phyloP scores from a whole-genome alignment of 2,888 invertebrate genomes.

The Pantelozetes paolii region DNA sequence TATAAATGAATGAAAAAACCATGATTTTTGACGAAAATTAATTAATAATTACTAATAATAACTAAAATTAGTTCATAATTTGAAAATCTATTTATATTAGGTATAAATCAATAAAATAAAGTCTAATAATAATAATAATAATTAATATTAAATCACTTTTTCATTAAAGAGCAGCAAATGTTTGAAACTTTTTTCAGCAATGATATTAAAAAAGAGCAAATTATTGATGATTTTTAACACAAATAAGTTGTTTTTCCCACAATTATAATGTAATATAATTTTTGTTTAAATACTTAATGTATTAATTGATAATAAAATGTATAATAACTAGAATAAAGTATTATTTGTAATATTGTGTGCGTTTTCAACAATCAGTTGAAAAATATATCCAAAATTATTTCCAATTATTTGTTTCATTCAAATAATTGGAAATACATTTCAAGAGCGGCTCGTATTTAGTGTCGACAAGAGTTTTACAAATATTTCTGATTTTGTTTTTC shows the following conservation, averaged over 20 bases:
- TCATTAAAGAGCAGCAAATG: too few relatives aligned
- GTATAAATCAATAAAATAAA: too few relatives aligned
- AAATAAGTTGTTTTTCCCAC: slow-evolving; percentile 3
- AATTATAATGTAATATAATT: slow-evolving; percentile 5
- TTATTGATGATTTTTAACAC: too few relatives aligned
- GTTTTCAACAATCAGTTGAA: slow-evolving; percentile 33
- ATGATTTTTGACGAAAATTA: too few relatives aligned
- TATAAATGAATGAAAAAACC: too few relatives aligned
- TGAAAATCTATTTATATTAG: too few relatives aligned
- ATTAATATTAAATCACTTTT: too few relatives aligned
- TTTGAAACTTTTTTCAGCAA: too few relatives aligned
- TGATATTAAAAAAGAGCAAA: too few relatives aligned
- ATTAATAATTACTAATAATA: too few relatives aligned
- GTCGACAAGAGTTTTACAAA: not conserved
- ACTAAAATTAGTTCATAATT: too few relatives aligned
- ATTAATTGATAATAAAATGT: slow-evolving; percentile 18
- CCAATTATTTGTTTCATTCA: not conserved
- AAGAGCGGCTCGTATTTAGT: slow-evolving; percentile 31
- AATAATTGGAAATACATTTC: slow-evolving; percentile 8
- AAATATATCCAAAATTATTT: slow-evolving; percentile 23
- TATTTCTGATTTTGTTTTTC: not conserved
- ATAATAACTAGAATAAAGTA: slow-evolving; percentile 36
- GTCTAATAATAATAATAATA: too few relatives aligned
- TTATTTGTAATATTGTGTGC: slow-evolving; percentile 27
- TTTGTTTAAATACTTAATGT: slow-evolving; percentile 24